phyloP scores from a whole-genome alignment of 1,140 invertebrate species.

The Spodoptera litura region DNA sequence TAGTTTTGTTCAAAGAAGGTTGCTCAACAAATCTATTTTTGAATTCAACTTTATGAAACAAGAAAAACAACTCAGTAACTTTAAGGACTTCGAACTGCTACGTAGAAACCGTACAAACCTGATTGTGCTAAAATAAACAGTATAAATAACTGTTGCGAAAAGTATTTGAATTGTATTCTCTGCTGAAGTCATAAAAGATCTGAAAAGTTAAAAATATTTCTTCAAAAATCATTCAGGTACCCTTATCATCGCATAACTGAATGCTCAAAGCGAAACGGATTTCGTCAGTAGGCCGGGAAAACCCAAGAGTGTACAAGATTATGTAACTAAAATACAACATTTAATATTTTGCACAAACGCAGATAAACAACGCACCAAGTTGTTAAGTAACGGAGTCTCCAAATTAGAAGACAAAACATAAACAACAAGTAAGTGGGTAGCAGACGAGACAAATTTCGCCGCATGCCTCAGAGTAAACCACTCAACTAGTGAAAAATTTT shows the following conservation, averaged over 20 bases:
- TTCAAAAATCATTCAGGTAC: neutral
- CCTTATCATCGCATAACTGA: slow-evolving; percentile 1
- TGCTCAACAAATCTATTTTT: slow-evolving; percentile 19
- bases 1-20: neutral
- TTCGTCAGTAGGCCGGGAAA: neutral
- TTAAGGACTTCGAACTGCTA: slow-evolving; percentile 15
- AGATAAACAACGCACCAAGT: slow-evolving; percentile 42
- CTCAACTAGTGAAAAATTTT: slow-evolving; percentile 80
- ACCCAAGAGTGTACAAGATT: neutral
- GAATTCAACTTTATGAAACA: slow-evolving; percentile 9
- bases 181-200: slow-evolving; percentile 5
- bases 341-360: slow-evolving; percentile 40
- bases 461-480: slow-evolving; percentile 78
- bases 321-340: slow-evolving; percentile 20
- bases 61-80: slow-evolving; percentile 17
- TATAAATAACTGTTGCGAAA: slow-evolving; percentile 3
- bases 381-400: slow-evolving; percentile 39
- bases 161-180: neutral
- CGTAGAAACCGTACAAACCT: slow-evolving; percentile 12
- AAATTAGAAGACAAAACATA: slow-evolving; percentile 53
- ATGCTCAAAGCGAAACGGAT: neutral
- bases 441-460: slow-evolving; percentile 75
- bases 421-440: slow-evolving; percentile 54
- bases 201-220: slow-evolving; percentile 5
- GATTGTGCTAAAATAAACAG: slow-evolving; percentile 2